Conservation (phyloP, 2,113 vertebrate species). For the Alexandromys fortis region DNA sequence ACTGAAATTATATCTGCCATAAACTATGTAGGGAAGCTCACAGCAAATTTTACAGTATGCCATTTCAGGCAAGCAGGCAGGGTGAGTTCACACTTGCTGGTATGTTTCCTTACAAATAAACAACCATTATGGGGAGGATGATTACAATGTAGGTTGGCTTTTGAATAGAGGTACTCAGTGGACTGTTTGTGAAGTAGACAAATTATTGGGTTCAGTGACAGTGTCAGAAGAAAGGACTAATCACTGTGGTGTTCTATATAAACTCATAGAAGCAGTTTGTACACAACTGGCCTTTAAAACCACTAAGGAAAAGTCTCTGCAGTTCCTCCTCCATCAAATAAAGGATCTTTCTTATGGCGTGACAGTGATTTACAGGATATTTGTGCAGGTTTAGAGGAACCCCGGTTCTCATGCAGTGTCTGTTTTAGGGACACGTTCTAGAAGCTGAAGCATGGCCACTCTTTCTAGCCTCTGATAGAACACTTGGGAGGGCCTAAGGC, state of each 20-base stretch:
- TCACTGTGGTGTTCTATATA: neutral
- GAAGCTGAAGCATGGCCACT: neutral
- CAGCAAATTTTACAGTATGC: neutral
- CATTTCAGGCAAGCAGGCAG: neutral
- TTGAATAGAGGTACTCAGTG: neutral
- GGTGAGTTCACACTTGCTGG: neutral
- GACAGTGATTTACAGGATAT: neutral
- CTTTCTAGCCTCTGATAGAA: neutral
- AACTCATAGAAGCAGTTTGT: neutral
- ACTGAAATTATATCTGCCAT: conserved; percentile 23
- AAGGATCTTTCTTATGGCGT: neutral
- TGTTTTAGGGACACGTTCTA: neutral
- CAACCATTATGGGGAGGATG: conserved; percentile 23
- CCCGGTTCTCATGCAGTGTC: too few relatives aligned
- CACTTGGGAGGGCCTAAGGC: neutral
- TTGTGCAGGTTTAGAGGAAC: neutral
- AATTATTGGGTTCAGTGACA: neutral
- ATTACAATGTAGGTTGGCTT: neutral
- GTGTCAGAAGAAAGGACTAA: neutral
- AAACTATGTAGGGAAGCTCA: conserved; percentile 52
- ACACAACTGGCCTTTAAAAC: neutral
- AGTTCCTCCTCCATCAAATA: neutral
- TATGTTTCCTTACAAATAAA: conserved; percentile 19
- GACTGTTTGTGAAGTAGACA: neutral
- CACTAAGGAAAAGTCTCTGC: neutral